Conservation (phyloP, 2,888 invertebrate genomes). For the Eugnorisma glareosa region DNA sequence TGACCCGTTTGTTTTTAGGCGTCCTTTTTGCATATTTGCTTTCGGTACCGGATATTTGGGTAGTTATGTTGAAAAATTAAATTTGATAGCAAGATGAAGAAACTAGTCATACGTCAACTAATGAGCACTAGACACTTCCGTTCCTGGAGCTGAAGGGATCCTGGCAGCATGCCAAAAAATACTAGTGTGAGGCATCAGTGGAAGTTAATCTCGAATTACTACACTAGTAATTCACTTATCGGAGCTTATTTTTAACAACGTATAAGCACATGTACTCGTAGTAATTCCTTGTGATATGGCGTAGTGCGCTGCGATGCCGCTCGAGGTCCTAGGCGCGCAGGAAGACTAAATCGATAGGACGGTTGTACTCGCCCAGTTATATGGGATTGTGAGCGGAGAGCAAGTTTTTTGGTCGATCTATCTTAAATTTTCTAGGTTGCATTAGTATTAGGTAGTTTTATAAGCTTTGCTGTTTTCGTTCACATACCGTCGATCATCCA, state of each 20-base stretch:
- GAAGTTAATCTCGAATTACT: conserved; percentile 52
- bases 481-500: background rate
- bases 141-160: conserved; percentile 28
- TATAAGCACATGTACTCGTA: conserved; percentile 22
- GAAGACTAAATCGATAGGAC: conserved; percentile 43
- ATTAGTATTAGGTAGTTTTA: background rate
- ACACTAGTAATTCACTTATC: conserved; percentile 43
- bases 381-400: conserved; percentile 28
- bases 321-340: conserved; percentile 22
- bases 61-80: background rate
- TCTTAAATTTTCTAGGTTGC: conserved; percentile 11
- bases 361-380: conserved; percentile 30
- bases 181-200: conserved; percentile 42
- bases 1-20: conserved; percentile 22
- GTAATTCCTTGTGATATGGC: conserved; percentile 20
- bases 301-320: conserved; percentile 18
- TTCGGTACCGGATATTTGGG: background rate
- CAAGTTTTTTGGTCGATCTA: conserved; percentile 3
- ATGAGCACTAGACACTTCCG: conserved; percentile 41
- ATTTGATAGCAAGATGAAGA: conserved; percentile 16
- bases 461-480: conserved; percentile 6
- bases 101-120: conserved; percentile 31
- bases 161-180: conserved; percentile 52
- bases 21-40: conserved; percentile 9
- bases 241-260: conserved; percentile 27